Base-by-base conservation (phyloP, 2,797 vertebrate species). In the Triplophysa bombifrons region DNA sequence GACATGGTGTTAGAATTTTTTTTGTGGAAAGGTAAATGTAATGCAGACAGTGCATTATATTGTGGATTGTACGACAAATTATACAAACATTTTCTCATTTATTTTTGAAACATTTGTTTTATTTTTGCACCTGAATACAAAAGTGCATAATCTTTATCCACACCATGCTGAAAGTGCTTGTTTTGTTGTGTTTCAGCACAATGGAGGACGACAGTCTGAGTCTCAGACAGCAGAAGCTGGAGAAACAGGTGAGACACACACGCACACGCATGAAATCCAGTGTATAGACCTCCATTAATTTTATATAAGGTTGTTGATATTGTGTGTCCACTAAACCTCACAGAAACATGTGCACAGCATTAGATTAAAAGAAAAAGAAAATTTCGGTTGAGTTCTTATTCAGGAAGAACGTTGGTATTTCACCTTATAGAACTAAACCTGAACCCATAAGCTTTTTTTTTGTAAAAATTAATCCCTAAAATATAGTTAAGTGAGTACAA, bases 141-240 rank as follows among this genome's bases (percentile, higher is more conserved):
- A 74, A 64, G 56, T 25, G 60, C n/a, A 5, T 13, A 0, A 3
- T 50, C 48, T 50, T 50, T 50, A 6, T 38, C 34, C 34, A 38
- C 34, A 8, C 34, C 7, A 38, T 38, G 34, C 0, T 19, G 13
- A 13, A 51, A 4, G 56, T 38, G 34, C 7, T 38, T 38, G 34
- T 58, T 74, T 64, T 84, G 11, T 85, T 77, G 88, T 79, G 82
- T 90, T 83, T 81, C 27, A 98, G 97, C 76, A 88, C 93, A 83
- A 90, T 96, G 81, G 95, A 96, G 73, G 95, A 97, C 87, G 96
- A 97, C 90, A 89, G 90, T 73, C 82, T 87, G 88, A 96, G 93
- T 79, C 90, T 99, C n/a, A 93, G 97, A 86, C 95, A 96, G 84
- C 93, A 97, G 89, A 99, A 98, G 88, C 93, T 99, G 80, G 95